Base-by-base conservation (phyloP, 2,113 vertebrate species). In the Phrynocephalus versicolor region DNA sequence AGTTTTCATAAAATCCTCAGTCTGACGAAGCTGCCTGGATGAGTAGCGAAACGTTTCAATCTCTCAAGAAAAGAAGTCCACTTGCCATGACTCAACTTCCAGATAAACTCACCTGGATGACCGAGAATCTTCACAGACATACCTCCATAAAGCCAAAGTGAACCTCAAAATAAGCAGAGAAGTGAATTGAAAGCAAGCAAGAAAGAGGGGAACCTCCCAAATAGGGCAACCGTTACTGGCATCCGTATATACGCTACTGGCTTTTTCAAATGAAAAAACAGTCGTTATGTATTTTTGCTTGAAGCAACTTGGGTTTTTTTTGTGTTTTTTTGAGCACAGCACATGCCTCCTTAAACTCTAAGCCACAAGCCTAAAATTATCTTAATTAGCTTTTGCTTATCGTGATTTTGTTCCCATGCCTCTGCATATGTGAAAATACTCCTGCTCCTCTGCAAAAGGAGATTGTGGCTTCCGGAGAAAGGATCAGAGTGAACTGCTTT, bases 101-200 rank as follows among this genome's bases (percentile, higher is more conserved):
- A n/a, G n/a, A n/a, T n/a, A n/a, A n/a, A n/a, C n/a, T n/a, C n/a
- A n/a, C n/a, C n/a, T n/a, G n/a, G n/a, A n/a, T n/a, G n/a, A n/a
- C n/a, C n/a, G n/a, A n/a, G n/a, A n/a, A n/a, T n/a, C n/a, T n/a
- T n/a, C n/a, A n/a, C n/a, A n/a, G n/a, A n/a, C n/a, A n/a, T n/a
- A n/a, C n/a, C n/a, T n/a, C 83, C 88, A 89, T 82, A 88, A 92
- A 91, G 87, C 77, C 88, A 95, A 91, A 90, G 64, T 84, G 85
- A 87, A 80, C 57, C 81, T 69, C 71, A n/a, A 75, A 37, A 25
- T 58, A 77, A 27, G 65, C 65, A 39, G 85, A 74, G 79, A 85
- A 37, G 72, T 74, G 37, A 85, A 9, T 82, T 84, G 57, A 51
- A 30, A 64, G n/a, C 45, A 9, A 30, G 64, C 10, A 23, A 45